Evolutionary conservation across 2,888 invertebrate genomes (phyloP).

Genomic region (Criorhina ranunculi): DNA sequence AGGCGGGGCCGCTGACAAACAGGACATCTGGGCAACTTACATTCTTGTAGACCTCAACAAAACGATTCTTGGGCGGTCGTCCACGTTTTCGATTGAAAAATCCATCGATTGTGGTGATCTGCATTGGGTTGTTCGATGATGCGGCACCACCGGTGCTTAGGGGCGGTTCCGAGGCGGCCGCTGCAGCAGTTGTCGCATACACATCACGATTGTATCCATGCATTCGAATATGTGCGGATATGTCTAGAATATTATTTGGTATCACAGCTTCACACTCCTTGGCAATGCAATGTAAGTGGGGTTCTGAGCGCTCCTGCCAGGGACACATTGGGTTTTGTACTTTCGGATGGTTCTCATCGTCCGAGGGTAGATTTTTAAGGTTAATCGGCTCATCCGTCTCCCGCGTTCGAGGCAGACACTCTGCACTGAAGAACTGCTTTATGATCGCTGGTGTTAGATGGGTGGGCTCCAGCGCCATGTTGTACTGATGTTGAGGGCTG

Average conservation of each 20-base stretch:
- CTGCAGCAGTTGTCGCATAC: constrained; percentile 26
- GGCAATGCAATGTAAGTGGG: constrained; percentile 78
- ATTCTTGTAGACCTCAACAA: constrained; percentile 96
- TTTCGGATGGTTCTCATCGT: not conserved
- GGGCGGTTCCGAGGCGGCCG: not conserved
- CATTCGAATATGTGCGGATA: constrained; percentile 78
- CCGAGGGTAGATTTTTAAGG: not conserved
- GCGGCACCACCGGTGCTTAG: constrained; percentile 15
- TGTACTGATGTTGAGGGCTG: constrained; percentile 33
- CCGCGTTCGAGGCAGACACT: not conserved
- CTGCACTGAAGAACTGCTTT: constrained; percentile 48
- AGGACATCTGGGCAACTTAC: constrained; percentile 85
- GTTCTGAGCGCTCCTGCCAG: constrained; percentile 40
- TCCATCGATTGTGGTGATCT: constrained; percentile 91
- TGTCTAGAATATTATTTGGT: constrained; percentile 75
- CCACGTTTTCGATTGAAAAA: constrained; percentile 97
- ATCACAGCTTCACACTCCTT: constrained; percentile 78
- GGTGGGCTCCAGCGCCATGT: constrained; percentile 11
- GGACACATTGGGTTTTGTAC: constrained; percentile 3
- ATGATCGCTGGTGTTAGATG: constrained; percentile 43
- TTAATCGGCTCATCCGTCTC: constrained; percentile 30
- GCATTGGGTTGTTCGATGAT: constrained; percentile 78
- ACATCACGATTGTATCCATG: constrained; percentile 71
- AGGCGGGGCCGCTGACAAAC: too few species aligned
- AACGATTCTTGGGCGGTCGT: constrained; percentile 97